A percentile compares a stretch with the other conserved stretches of the same genome.
Evolutionary conservation across 1,140 invertebrate species (phyloP).

Genomic region (Stegodyphus dumicola): DNA sequence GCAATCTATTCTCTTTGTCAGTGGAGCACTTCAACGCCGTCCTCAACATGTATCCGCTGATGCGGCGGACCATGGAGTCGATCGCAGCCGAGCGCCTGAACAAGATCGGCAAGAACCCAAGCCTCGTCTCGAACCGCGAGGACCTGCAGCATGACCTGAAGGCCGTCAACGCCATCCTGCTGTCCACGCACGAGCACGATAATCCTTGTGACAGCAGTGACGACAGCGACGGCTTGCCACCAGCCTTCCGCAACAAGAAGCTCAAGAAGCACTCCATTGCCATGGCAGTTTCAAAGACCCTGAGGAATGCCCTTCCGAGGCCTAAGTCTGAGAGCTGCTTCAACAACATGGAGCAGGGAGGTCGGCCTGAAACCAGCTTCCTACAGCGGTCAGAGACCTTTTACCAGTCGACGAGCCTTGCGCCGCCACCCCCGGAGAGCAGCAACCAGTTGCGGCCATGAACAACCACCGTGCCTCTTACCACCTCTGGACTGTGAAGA

Average conservation of each 20-base stretch:
- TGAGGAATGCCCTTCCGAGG: slow-evolving; percentile 49
- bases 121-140: slow-evolving; percentile 90
- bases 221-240: background rate
- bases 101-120: slow-evolving; percentile 98
- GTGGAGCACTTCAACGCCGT: slow-evolving; percentile 95
- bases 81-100: slow-evolving; percentile 97
- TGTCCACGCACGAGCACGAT: slow-evolving; percentile 53
- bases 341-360: slow-evolving; percentile 51
- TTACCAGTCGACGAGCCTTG: slow-evolving; percentile 52
- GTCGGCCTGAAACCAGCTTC: background rate
- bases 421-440: slow-evolving; percentile 65
- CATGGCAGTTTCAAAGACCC: slow-evolving; percentile 59
- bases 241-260: slow-evolving; percentile 24
- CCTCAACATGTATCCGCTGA: slow-evolving; percentile 95
- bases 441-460: slow-evolving; percentile 26
- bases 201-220: slow-evolving; percentile 42
- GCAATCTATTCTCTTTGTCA: slow-evolving; percentile 96
- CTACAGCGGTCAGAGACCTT: slow-evolving; percentile 61
- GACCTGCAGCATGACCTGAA: slow-evolving; percentile 62
- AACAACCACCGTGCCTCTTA: slow-evolving; percentile 58
- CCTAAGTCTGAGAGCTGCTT: slow-evolving; percentile 63
- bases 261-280: slow-evolving; percentile 60
- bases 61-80: slow-evolving; percentile 98
- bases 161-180: slow-evolving; percentile 61
- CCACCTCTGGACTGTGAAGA: background rate